Evolutionary conservation across 2,797 vertebrate genomes (phyloP), one percentile per base, ranked within the genome.

Genomic region (Falco columbarius): DNA sequence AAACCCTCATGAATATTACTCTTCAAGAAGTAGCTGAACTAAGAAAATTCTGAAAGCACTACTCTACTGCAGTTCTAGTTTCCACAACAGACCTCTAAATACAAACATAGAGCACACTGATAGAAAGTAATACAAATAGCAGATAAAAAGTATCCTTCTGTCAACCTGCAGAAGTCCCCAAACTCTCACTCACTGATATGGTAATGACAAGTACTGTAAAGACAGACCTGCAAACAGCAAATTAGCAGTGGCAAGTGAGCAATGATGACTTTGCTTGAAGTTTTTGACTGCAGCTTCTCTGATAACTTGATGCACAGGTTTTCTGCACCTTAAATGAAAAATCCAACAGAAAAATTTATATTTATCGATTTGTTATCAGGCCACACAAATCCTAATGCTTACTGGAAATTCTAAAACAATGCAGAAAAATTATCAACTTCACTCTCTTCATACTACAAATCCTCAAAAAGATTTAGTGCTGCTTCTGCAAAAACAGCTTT

Each of bases 201-300:
- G 22, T 58, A 62, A 42, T 4, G 12, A n/a, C 44, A 76, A 90
- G 82, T 27, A 66, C 21, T 74, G 15, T 40, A 74, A 67, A 79
- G 72, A 96, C 97, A 81, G 72, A 99, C 99, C 99, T 99, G 99
- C 75, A 99, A 95, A 94, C 99, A 99, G 98, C 99, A 99, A 87
- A 99, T 99, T 19, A 99, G 98, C 58, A 99, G 97, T 1, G 99
- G 99, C 98, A 99, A 98, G 97, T 99, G 99, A 38, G 99, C 99
- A 40, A 99, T 99, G 97, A 99, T 99, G 86, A 99, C 98, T 98
- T 99, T 99, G 97, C 99, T 99, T 94, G 99, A 99, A 0, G 99
- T 99, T 98, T 99, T 99, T 3, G 99, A 99, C 98, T 99, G 99
- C 47, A 99, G 98, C 95, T 99, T 99, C 98, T 99, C 99, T 1